Evolutionary conservation across 2,113 vertebrate species (phyloP).

Genomic region (Panthera leo): DNA sequence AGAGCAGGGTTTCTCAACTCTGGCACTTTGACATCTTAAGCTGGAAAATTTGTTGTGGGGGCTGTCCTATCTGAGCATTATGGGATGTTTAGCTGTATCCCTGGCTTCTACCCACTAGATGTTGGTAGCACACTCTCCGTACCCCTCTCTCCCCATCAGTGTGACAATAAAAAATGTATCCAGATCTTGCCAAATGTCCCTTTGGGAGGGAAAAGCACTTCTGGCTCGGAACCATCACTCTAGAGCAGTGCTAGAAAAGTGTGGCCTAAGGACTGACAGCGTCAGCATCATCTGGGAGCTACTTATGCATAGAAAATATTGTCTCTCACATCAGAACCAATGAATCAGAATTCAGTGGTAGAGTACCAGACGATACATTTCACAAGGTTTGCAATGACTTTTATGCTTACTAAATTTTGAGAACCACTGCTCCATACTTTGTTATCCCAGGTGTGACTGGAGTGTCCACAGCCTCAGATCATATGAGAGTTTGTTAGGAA

Average conservation of each 20-base stretch:
- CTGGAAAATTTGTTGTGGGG: not conserved
- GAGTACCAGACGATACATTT: not conserved
- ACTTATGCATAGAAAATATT: not conserved
- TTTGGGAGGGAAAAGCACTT: not conserved
- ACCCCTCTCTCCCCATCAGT: not conserved
- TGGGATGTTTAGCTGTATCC: not conserved
- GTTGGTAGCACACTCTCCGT: too few relatives aligned
- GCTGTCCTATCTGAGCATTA: fast-evolving
- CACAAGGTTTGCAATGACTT: not conserved
- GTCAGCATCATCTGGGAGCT: not conserved
- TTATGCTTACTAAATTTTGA: not conserved
- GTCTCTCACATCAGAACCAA: not conserved
- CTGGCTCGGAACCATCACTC: not conserved
- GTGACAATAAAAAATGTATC: not conserved
- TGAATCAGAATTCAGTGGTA: not conserved
- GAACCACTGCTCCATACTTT: not conserved
- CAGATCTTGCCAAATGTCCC: not conserved
- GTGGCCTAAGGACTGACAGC: not conserved
- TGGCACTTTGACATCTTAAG: not conserved
- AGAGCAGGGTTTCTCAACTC: not conserved
- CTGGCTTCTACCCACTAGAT: not conserved
- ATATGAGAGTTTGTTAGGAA: not conserved
- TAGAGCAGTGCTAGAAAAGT: not conserved
- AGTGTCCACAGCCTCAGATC: not conserved
- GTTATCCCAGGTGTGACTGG: not conserved